Conservation (phyloP, 1,140 invertebrate genomes). For the Druon quercuslanigerum region DNA sequence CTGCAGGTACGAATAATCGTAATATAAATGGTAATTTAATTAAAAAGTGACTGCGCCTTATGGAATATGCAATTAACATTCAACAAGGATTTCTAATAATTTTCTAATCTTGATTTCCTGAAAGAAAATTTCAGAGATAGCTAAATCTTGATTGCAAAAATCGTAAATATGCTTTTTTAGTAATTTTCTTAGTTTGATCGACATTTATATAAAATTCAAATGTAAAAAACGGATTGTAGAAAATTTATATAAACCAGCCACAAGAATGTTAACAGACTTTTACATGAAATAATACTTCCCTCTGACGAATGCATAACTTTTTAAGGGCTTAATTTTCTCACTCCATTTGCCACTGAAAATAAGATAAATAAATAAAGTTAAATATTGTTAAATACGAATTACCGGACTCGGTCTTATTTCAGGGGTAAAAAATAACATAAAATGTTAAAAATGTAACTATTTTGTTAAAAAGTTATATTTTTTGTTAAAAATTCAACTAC, state of each 20-base stretch:
- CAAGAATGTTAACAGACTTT: slow-evolving; percentile 26
- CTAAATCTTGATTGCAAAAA: slow-evolving; percentile 9
- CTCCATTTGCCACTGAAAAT: slow-evolving; percentile 61
- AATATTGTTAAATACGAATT: neutral
- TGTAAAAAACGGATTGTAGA: slow-evolving; percentile 13
- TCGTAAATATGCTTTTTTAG: neutral
- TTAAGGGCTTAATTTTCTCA: slow-evolving; percentile 36
- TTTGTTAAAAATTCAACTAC: too few relatives aligned
- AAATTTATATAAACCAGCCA: slow-evolving; percentile 13
- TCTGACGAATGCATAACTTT: neutral
- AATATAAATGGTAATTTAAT: neutral
- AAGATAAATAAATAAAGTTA: neutral
- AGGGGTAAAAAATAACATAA: too few relatives aligned
- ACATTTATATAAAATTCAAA: neutral
- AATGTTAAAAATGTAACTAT: too few relatives aligned
- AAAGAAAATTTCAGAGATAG: too few relatives aligned
- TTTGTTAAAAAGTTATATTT: too few relatives aligned
- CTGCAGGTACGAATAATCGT: neutral
- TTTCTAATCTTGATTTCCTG: too few relatives aligned
- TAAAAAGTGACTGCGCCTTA: neutral
- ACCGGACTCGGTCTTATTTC: too few relatives aligned
- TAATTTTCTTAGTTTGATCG: slow-evolving; percentile 3
- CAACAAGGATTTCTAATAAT: neutral
- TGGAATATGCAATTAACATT: slow-evolving; percentile 4
- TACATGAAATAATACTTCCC: slow-evolving; percentile 39